Evolutionary conservation across 2,797 vertebrate genomes (phyloP), one percentile per base, ranked within the genome.

Genomic region (Coranthus polyacanthus): DNA sequence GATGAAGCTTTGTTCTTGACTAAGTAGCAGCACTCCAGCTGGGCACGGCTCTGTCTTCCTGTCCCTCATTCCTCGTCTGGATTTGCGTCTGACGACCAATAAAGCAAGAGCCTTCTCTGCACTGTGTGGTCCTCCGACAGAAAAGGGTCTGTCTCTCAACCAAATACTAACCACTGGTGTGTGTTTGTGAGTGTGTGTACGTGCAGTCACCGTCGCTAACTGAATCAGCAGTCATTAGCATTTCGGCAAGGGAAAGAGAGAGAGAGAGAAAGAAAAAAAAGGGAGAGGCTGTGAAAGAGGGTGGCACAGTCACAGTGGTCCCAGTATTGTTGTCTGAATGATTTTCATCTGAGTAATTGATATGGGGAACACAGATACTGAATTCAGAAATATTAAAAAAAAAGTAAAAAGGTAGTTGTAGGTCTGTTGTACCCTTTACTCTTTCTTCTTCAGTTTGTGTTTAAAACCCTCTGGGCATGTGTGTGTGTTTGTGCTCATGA

Each of bases 171-270:
- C 61, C 46, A 26, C 32, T 43, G 29, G 20, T 29, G 57, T 52
- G 60, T 51, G 72, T 65, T n/a, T 72, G 54, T 45, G 56, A 58
- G 58, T 69, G 62, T 52, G 15, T 7, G 67, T 59, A 22, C 43
- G 45, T 12, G 63, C 46, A 13, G 51, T 20, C 76, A 52, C 68
- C 13, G 72, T 68, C 51, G 75, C 76, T 68, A 80, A 82, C 74
- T 72, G 82, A 87, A 87, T 77, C 68, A 79, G 75, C 47, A 65
- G 73, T 86, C 68, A 88, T 84, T 87, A 87, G 73, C 11, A 20
- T 73, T 70, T 5, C 26, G 67, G 60, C 37, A 60, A 56, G 66
- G 58, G 63, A 55, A 52, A 18, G 52, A 29, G 34, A 39, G n/a
- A 22, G 42, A 32, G 34, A 36, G 49, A 2, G 2, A 42, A 42